A percentile compares a stretch with the other conserved stretches of the same genome.
Conservation (phyloP, 2,113 vertebrate species). For the Tachuris rubrigastra region DNA sequence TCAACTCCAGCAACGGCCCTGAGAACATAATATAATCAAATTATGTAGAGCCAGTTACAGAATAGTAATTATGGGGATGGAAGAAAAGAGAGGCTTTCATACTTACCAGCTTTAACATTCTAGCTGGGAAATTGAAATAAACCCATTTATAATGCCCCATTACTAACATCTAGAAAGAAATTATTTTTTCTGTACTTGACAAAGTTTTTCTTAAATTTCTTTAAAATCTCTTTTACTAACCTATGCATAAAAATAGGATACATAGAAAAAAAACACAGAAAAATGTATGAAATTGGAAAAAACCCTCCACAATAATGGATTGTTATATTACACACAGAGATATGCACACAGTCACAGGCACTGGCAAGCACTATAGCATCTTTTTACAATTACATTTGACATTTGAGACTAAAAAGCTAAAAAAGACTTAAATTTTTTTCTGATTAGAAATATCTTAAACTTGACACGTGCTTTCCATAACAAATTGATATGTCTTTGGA, state of each 20-base stretch:
- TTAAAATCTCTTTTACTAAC: neutral
- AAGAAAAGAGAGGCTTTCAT: neutral
- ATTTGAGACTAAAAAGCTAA: neutral
- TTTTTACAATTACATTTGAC: conserved; percentile 4
- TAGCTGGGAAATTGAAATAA: neutral
- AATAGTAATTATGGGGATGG: neutral
- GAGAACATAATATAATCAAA: conserved; percentile 50
- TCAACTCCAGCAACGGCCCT: conserved; percentile 92
- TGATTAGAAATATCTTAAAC: neutral
- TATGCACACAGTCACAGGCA: neutral
- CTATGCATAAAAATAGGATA: neutral
- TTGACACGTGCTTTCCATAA: neutral
- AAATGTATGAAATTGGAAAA: neutral
- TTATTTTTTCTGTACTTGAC: neutral
- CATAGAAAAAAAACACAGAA: neutral
- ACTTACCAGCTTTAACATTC: neutral
- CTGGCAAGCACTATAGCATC: neutral
- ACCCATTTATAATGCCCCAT: neutral
- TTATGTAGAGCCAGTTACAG: conserved; percentile 12
- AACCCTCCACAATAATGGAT: neutral
- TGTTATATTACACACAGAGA: neutral
- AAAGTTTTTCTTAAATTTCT: neutral
- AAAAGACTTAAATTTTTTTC: neutral
- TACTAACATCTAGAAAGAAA: neutral
- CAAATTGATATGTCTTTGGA: neutral